phyloP scores from a whole-genome alignment of 1,140 invertebrate genomes.

The Cherax destructor region DNA sequence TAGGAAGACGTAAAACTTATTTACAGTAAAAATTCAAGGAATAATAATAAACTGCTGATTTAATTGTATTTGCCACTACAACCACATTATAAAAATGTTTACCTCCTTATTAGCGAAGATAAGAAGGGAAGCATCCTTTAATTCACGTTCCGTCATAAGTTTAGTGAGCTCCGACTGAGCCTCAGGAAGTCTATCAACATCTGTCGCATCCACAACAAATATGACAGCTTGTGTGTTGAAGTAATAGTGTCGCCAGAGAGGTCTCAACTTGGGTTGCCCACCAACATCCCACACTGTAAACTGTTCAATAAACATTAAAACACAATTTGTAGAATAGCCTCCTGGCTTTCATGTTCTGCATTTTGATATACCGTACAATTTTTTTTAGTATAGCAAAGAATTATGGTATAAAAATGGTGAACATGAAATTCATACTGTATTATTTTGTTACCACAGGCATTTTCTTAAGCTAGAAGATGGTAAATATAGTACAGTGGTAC shows the following conservation, averaged over 20 bases:
- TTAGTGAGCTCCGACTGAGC: slow-evolving; percentile 78
- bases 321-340: not conserved
- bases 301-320: slow-evolving; percentile 68
- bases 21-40: not conserved
- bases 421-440: too few relatives aligned
- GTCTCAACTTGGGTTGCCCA: slow-evolving; percentile 79
- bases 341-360: too few relatives aligned
- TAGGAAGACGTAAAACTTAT: not conserved
- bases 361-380: too few relatives aligned
- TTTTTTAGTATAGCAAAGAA: too few relatives aligned
- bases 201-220: slow-evolving; percentile 79
- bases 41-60: not conserved
- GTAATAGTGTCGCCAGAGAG: slow-evolving; percentile 81
- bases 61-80: not conserved
- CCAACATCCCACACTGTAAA: slow-evolving; percentile 81
- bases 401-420: too few relatives aligned
- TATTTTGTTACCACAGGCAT: too few relatives aligned
- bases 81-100: slow-evolving; percentile 31
- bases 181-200: slow-evolving; percentile 77
- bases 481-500: too few relatives aligned
- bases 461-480: too few relatives aligned
- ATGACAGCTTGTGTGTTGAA: slow-evolving; percentile 79
- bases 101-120: slow-evolving; percentile 80
- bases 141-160: slow-evolving; percentile 78
- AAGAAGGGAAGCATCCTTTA: slow-evolving; percentile 78